Conservation (phyloP, 2,113 vertebrate species). For the Lates calcarifer region DNA sequence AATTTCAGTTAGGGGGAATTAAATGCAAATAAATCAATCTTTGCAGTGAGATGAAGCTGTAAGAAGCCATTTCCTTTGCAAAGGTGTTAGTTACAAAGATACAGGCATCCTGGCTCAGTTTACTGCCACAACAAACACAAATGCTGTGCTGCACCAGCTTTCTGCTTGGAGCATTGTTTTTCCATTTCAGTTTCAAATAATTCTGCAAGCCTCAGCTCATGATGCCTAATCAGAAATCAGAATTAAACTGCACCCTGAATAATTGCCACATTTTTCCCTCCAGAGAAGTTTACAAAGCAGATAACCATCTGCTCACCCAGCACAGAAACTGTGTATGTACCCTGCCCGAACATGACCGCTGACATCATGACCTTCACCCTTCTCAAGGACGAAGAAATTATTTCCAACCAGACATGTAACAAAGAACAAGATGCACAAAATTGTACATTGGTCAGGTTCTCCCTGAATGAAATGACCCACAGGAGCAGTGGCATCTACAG, state of each 20-base stretch:
- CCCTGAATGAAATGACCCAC: not conserved
- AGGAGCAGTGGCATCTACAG: slow-evolving; percentile 21
- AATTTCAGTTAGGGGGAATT: slow-evolving; percentile 14
- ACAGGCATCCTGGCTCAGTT: not conserved
- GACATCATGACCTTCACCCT: not conserved
- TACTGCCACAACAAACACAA: not conserved
- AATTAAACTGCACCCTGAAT: not conserved
- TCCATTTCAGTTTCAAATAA: too few relatives aligned
- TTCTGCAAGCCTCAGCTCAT: not conserved
- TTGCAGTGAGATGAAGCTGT: not conserved
- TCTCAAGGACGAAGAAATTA: rapidly evolving
- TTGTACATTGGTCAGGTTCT: not conserved
- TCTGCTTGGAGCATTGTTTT: not conserved
- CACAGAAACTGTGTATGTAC: not conserved
- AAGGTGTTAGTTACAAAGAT: slow-evolving; percentile 1
- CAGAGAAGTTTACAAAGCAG: slow-evolving; percentile 23
- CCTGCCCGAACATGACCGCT: not conserved
- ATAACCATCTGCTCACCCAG: rapidly evolving
- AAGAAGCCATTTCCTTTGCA: slow-evolving; percentile 18
- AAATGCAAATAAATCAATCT: slow-evolving; percentile 24
- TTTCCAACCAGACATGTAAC: rapidly evolving
- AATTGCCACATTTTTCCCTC: not conserved
- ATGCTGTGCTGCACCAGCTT: not conserved
- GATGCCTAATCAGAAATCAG: not conserved
- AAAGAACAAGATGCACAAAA: rapidly evolving